These are phyloP conservation scores for Nyctereutes procyonoides DNA, from an alignment of 2,113 vertebrate species.

Conservation along the genomic window DNA sequence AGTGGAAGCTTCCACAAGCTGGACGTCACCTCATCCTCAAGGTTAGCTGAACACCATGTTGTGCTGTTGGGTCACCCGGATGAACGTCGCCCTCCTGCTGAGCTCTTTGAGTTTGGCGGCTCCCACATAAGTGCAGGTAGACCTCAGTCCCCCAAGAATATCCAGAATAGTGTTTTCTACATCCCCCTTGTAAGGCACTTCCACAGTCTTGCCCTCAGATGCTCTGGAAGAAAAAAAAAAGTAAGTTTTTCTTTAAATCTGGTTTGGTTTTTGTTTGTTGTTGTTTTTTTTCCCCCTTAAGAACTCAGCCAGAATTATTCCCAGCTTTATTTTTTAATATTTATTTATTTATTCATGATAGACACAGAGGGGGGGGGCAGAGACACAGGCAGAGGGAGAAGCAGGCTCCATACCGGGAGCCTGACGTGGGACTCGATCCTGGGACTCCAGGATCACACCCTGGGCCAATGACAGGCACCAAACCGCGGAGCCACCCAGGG, in stretches of 20 bases:
- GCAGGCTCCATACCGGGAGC: too few species aligned
- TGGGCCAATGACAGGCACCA: too few species aligned
- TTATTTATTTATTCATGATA: too few species aligned
- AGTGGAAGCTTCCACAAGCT: background rate
- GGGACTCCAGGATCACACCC: too few species aligned
- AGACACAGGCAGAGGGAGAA: too few species aligned
- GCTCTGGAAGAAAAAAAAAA: constrained; percentile 88
- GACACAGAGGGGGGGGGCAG: too few species aligned
- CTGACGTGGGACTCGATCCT: too few species aligned
- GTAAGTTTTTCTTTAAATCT: background rate
- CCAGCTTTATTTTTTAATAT: background rate
- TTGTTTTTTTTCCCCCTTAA: background rate
- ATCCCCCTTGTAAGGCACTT: constrained; percentile 95
- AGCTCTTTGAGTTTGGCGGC: constrained; percentile 98
- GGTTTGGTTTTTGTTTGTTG: too few species aligned
- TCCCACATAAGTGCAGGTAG: constrained; percentile 98
- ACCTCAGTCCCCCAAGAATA: constrained; percentile 95
- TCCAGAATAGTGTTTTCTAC: constrained; percentile 95
- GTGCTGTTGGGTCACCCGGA: constrained; percentile 97
- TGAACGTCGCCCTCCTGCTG: constrained; percentile 96
- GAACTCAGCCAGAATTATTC: background rate
- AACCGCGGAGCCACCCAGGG: too few species aligned
- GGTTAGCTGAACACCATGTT: constrained; percentile 93
- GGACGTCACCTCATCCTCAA: fast-evolving
- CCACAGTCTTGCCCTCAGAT: constrained; percentile 96